These are phyloP conservation scores for Cirrhinus mrigala DNA, from an alignment of 2,797 vertebrate species.

Conservation along the genomic window DNA sequence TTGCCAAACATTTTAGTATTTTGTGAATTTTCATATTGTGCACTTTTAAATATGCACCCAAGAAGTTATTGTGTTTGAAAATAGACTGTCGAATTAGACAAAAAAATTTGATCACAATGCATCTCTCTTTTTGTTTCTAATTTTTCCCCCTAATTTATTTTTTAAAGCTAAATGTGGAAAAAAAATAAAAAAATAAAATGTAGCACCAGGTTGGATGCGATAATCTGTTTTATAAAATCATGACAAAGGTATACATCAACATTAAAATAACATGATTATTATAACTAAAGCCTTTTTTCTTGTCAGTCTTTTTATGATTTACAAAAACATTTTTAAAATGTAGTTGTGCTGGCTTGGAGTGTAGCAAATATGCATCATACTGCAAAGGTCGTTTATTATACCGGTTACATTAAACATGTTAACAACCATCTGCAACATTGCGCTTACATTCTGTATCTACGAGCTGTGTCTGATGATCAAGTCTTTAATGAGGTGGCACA, in stretches of 20 bases:
- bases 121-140: neutral
- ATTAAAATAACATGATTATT: neutral
- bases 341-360: neutral
- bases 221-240: neutral
- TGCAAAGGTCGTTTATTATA: neutral
- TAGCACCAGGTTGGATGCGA: too few species aligned
- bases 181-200: neutral
- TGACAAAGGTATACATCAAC: neutral
- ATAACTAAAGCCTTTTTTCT: neutral
- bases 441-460: constrained; percentile 13
- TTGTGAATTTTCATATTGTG: neutral
- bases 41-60: neutral
- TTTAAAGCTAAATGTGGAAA: neutral
- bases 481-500: constrained; percentile 61
- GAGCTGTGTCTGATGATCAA: constrained; percentile 37
- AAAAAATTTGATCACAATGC: neutral
- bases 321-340: neutral
- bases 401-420: neutral
- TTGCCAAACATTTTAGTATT: neutral
- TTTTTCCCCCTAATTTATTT: neutral
- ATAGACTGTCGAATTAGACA: neutral
- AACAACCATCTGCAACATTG: neutral
- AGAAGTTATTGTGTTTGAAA: neutral
- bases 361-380: neutral
- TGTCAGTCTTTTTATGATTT: neutral